Conservation (phyloP, 1,140 invertebrate species). For the Drosophila saltans region DNA sequence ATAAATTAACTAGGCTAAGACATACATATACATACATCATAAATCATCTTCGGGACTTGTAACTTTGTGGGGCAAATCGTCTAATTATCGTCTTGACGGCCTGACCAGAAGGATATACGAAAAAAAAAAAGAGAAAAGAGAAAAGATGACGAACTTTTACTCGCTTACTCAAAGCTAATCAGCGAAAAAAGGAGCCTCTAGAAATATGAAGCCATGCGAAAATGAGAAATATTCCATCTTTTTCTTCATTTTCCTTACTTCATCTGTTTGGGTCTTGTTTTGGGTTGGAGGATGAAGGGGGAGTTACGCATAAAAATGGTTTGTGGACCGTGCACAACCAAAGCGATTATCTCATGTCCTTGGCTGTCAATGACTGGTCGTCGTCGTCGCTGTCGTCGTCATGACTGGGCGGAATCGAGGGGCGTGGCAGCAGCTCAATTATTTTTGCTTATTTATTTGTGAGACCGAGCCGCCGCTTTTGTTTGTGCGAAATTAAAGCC, state of each 20-base stretch:
- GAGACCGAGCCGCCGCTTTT: not conserved
- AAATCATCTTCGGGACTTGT: constrained; percentile 67
- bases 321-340: constrained; percentile 12
- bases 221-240: constrained; percentile 38
- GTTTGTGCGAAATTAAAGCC: constrained; percentile 47
- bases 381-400: not conserved
- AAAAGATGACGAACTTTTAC: constrained; percentile 39
- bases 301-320: constrained; percentile 24
- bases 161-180: constrained; percentile 51
- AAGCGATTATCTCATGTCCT: constrained; percentile 62
- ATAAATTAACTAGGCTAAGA: constrained; percentile 58
- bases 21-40: constrained; percentile 46
- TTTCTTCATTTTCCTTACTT: constrained; percentile 1
- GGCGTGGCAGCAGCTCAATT: constrained; percentile 47
- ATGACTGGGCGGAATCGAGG: constrained; percentile 8
- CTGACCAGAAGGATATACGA: constrained; percentile 4
- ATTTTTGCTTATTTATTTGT: constrained; percentile 66
- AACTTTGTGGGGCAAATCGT: constrained; percentile 41
- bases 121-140: not conserved
- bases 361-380: constrained; percentile 36
- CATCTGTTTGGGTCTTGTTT: constrained; percentile 2
- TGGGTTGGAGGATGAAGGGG: not conserved
- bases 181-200: constrained; percentile 4
- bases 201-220: constrained; percentile 44
- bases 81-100: constrained; percentile 63